Evolutionary conservation across 2,113 vertebrate species (phyloP).

Genomic region (Takifugu flavidus): DNA sequence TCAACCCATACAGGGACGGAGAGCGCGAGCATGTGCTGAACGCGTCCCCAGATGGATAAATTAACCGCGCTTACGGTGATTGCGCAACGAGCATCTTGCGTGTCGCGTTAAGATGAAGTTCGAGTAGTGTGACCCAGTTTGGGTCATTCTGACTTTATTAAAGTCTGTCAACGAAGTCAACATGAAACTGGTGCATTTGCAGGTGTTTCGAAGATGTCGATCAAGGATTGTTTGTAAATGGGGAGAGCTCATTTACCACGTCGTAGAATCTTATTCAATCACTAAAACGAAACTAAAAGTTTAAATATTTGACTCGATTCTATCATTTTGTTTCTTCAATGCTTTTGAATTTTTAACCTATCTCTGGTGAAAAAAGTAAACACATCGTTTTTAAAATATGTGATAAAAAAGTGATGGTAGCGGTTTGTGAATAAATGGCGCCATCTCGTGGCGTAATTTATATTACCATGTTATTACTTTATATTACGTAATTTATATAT

Average conservation of each 20-base stretch:
- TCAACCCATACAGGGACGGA: conserved; percentile 73
- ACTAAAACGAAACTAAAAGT: too few relatives aligned
- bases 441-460: conserved; percentile 37
- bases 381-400: neutral
- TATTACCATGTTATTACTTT: too few relatives aligned
- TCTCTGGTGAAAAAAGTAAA: too few relatives aligned
- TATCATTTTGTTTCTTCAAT: too few relatives aligned
- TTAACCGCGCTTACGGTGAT: conserved; percentile 17
- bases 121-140: neutral
- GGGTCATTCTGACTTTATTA: neutral
- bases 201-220: too few relatives aligned
- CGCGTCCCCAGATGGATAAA: conserved; percentile 27
- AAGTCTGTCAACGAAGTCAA: neutral
- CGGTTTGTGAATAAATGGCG: conserved; percentile 9
- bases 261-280: too few relatives aligned
- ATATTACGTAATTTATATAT: too few relatives aligned
- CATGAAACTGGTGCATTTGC: neutral
- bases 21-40: conserved; percentile 35
- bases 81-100: conserved; percentile 20
- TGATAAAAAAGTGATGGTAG: neutral
- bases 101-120: neutral
- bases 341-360: too few relatives aligned
- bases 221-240: too few relatives aligned
- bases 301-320: too few relatives aligned
- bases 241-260: too few relatives aligned